These are phyloP conservation scores for Drosophila athabasca DNA, from an alignment of 1,140 invertebrate species.

Conservation along the genomic window DNA sequence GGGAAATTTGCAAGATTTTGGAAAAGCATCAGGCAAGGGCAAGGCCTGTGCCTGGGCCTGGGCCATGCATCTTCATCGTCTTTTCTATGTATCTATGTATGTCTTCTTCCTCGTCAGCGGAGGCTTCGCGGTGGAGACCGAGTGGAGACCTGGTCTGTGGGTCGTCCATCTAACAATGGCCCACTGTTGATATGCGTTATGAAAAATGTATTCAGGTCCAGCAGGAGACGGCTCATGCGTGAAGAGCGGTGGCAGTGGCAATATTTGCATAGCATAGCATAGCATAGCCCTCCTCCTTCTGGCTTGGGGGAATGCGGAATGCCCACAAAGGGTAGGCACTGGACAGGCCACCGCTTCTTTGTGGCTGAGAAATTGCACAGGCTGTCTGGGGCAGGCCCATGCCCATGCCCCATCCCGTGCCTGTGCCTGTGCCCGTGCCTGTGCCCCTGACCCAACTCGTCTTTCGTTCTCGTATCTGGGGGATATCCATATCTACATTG, in stretches of 20 bases:
- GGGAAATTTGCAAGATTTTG: constrained; percentile 69
- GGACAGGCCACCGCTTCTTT: constrained; percentile 52
- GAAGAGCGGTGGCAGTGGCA: constrained; percentile 44
- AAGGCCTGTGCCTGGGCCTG: constrained; percentile 36
- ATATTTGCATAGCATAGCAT: constrained; percentile 53
- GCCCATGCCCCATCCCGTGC: neutral
- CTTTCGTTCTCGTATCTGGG: constrained; percentile 23
- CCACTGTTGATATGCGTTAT: constrained; percentile 59
- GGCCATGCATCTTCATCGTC: constrained; percentile 69
- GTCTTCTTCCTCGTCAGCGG: neutral
- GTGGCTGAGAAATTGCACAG: constrained; percentile 54
- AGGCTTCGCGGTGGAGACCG: too few species aligned
- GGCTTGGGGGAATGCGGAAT: constrained; percentile 14
- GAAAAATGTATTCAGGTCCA: constrained; percentile 57
- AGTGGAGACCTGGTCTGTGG: constrained; percentile 28
- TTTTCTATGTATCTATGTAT: neutral
- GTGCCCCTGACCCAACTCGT: constrained; percentile 1
- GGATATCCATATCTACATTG: constrained; percentile 24
- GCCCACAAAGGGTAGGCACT: constrained; percentile 62
- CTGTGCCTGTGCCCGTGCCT: constrained; percentile 14
- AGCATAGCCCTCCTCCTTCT: constrained; percentile 13
- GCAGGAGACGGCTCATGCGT: constrained; percentile 49
- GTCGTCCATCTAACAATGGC: constrained; percentile 56
- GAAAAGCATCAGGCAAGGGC: constrained; percentile 32
- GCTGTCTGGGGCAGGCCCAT: neutral